Percentiles rank a stretch among this genome's conserved stretches.
phyloP scores from a whole-genome alignment of 2,113 vertebrate species.

The Pao palembangensis region DNA sequence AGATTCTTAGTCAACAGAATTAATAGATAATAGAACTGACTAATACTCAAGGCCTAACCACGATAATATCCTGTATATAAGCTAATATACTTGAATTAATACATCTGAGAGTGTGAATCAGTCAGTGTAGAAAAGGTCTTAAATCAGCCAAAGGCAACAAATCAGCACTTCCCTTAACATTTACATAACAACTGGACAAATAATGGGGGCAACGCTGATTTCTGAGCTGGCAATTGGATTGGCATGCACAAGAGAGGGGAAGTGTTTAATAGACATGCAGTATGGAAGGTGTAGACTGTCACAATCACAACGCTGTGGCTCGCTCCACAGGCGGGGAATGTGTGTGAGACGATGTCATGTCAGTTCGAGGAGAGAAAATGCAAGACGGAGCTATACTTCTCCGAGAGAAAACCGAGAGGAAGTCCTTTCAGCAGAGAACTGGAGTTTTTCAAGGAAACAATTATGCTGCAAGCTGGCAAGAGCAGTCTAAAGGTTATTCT shows the following conservation, averaged over 20 bases:
- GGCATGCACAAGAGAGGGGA: neutral
- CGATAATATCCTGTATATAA: no score
- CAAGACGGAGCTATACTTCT: slow-evolving; percentile 11
- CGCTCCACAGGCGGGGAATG: slow-evolving; percentile 11
- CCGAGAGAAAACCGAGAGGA: slow-evolving; percentile 9
- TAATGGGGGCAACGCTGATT: no score
- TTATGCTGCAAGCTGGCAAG: slow-evolving; percentile 36
- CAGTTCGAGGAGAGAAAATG: neutral
- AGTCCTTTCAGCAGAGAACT: slow-evolving; percentile 16
- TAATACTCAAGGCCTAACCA: no score
- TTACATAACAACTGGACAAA: no score
- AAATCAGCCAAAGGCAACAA: no score
- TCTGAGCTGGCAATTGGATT: neutral
- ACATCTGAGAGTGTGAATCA: no score
- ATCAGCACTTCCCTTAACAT: no score
- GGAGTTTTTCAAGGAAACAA: slow-evolving; percentile 32
- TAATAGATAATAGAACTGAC: no score
- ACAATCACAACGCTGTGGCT: slow-evolving; percentile 18
- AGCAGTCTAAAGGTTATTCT: slow-evolving; percentile 48
- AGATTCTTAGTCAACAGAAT: no score
- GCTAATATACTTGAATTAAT: no score
- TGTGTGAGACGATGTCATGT: neutral
- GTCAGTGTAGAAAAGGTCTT: no score
- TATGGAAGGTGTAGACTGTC: neutral
- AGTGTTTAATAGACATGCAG: slow-evolving; percentile 3